A percentile compares a stretch with the other conserved stretches of the same genome.
Evolutionary conservation across 2,113 vertebrate species (phyloP).

Genomic region (Microtus ochrogaster): DNA sequence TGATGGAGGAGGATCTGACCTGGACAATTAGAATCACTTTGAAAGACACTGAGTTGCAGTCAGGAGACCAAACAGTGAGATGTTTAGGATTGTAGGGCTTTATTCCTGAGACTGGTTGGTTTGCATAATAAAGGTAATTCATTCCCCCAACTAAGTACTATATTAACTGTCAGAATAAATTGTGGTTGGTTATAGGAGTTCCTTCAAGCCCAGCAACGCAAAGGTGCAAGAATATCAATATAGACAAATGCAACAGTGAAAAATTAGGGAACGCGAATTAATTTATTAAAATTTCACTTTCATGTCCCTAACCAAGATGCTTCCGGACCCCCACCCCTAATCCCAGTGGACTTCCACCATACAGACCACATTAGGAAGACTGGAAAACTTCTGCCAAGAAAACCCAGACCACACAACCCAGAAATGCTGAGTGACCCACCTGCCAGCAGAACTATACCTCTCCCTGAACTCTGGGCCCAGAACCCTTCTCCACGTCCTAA

Average conservation of each 20-base stretch:
- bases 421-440: too few species aligned
- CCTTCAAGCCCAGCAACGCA: neutral
- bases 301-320: neutral
- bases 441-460: too few species aligned
- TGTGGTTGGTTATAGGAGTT: neutral
- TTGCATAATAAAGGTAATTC: neutral
- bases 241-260: neutral
- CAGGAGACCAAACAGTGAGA: neutral
- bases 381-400: too few species aligned
- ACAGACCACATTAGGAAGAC: too few species aligned
- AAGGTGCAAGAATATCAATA: neutral
- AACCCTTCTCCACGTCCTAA: too few species aligned
- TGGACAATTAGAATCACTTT: neutral
- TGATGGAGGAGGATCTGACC: too few species aligned
- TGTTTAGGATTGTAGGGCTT: neutral
- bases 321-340: fast-evolving
- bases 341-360: too few species aligned
- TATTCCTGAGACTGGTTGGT: neutral
- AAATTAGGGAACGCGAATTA: neutral
- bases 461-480: too few species aligned
- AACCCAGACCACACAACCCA: too few species aligned
- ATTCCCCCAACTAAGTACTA: neutral
- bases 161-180: neutral
- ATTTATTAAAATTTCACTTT: neutral
- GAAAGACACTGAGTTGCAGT: neutral